Percentiles rank a stretch among this genome's conserved stretches.
These are phyloP conservation scores for Chiloscyllium punctatum DNA, from an alignment of 2,797 vertebrate genomes.

Conservation along the genomic window DNA sequence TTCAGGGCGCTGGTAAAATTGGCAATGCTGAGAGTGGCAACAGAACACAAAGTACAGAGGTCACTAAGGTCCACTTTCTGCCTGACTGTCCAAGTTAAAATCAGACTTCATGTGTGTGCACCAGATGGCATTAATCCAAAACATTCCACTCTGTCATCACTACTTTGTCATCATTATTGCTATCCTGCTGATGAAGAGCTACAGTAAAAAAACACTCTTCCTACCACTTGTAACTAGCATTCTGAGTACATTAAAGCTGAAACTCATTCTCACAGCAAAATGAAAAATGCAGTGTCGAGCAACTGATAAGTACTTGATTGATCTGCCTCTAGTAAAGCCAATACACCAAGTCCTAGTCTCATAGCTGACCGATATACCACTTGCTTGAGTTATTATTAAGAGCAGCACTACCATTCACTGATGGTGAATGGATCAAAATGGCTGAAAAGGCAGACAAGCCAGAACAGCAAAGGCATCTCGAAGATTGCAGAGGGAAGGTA, in stretches of 20 bases:
- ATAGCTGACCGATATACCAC: not conserved
- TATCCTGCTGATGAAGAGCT: not conserved
- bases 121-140: not conserved
- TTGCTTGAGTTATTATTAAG: not conserved
- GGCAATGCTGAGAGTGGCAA: not conserved
- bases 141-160: not conserved
- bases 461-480: not conserved
- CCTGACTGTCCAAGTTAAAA: not conserved
- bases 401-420: not conserved
- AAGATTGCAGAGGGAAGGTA: not conserved
- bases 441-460: not conserved
- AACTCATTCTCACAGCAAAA: not conserved
- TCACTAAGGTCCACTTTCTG: not conserved
- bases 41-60: not conserved
- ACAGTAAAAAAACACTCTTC: not conserved
- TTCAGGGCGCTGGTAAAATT: not conserved
- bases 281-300: not conserved
- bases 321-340: not conserved
- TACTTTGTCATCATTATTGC: not conserved
- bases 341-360: not conserved
- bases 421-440: not conserved
- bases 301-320: not conserved
- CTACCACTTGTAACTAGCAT: not conserved
- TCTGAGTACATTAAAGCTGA: not conserved
- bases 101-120: not conserved